Conservation (phyloP, 2,888 invertebrate species). For the Folsomia manolachei region DNA sequence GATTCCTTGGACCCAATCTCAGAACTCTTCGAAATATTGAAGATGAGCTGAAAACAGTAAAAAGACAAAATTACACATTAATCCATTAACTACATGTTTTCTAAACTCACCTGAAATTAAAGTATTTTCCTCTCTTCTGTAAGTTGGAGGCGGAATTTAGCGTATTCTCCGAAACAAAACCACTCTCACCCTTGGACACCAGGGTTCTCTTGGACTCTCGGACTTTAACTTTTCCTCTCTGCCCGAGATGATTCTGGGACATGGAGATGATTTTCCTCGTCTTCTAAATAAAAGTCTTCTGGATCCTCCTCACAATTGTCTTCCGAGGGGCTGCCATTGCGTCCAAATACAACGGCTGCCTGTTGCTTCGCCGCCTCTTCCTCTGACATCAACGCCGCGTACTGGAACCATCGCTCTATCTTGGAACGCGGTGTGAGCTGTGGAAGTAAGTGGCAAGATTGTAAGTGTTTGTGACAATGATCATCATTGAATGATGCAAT, state of each 20-base stretch:
- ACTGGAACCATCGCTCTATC: slow-evolving; percentile 77
- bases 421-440: slow-evolving; percentile 73
- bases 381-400: slow-evolving; percentile 55
- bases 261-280: neutral
- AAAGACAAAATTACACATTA: neutral
- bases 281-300: neutral
- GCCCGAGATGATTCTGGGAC: neutral
- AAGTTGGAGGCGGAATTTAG: neutral
- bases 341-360: slow-evolving; percentile 67
- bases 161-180: slow-evolving; percentile 36
- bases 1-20: neutral
- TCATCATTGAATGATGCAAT: too few relatives aligned
- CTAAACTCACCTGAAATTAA: neutral
- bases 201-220: slow-evolving; percentile 23
- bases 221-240: slow-evolving; percentile 26
- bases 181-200: slow-evolving; percentile 37
- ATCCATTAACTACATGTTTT: neutral
- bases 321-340: neutral
- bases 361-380: slow-evolving; percentile 24
- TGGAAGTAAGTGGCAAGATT: neutral
- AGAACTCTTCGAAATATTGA: neutral
- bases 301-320: slow-evolving; percentile 12
- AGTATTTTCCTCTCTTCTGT: neutral
- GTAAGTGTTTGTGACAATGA: too few relatives aligned
- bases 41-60: neutral